Evolutionary conservation across 2,113 vertebrate species (phyloP).

Genomic region (Calyptommatus sinebrachiatus): DNA sequence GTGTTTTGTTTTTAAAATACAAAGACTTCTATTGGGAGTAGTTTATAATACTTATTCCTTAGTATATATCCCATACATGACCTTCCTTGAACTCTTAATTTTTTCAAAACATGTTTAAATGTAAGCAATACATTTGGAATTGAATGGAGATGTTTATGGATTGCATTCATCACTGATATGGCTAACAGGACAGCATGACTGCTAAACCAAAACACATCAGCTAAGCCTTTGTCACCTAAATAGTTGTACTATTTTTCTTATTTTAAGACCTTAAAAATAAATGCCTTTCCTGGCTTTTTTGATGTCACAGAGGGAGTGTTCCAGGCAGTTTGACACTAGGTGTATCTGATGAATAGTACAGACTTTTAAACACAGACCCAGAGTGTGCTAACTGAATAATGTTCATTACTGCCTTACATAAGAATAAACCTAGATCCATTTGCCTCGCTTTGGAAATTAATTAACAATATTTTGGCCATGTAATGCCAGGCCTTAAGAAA

Average conservation of each 20-base stretch:
- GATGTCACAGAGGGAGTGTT: constrained; percentile 44
- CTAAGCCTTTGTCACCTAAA: constrained; percentile 56
- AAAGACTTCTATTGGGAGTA: neutral
- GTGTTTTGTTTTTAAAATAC: no score
- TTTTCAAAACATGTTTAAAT: constrained; percentile 34
- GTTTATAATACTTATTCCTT: neutral
- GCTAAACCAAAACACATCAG: constrained; percentile 51
- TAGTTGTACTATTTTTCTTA: constrained; percentile 76
- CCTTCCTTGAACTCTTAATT: constrained; percentile 26
- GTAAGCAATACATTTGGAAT: constrained; percentile 24
- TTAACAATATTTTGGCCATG: neutral
- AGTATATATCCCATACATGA: neutral
- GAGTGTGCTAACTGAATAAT: neutral
- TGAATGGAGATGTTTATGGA: constrained; percentile 34
- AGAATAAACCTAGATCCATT: neutral
- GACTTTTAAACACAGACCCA: neutral
- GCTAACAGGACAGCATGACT: constrained; percentile 52
- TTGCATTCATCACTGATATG: constrained; percentile 38
- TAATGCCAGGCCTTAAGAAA: neutral
- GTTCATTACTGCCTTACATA: neutral
- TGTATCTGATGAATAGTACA: neutral
- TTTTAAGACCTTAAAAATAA: constrained; percentile 67
- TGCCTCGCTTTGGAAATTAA: neutral
- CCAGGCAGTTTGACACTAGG: constrained; percentile 19
- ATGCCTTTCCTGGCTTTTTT: constrained; percentile 57